Base-by-base conservation (phyloP, 2,888 invertebrate species). In the Epsilonema sp. region DNA sequence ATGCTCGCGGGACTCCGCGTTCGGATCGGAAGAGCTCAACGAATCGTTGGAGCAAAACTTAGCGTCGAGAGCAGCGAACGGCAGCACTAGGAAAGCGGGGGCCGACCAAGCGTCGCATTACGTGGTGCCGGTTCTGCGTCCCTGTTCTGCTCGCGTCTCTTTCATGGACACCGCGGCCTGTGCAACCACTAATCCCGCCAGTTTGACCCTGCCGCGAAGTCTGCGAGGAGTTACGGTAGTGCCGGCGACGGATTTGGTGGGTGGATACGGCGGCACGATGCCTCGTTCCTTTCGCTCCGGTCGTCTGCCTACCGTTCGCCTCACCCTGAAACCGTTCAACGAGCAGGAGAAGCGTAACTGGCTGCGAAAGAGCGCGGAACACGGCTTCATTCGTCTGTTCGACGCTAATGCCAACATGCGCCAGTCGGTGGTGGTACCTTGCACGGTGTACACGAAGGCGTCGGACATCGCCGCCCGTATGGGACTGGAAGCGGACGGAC, bases 391-490 rank as follows among this genome's bases (percentile, higher is more conserved):
- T n/a, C 51, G 53, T 8, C 40, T 53, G 38, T 53, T 42, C 47
- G 50, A 50, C 25, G 49, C 53, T 1, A 44, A 31, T n/a, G 40
- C 39, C 23, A 24, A 47, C 21, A 23, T 24, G n/a, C 22, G 36
- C 13, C 22, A 42, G 8, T 65, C 67, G 0, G 56, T 59, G 37
- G 52, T 67, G 23, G 58, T 65, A 26, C 66, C 67, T 2, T 64
- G 63, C 45, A 62, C 64, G 5, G 48, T 66, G n/a, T 56, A 59
- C 3, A 67, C 67, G 0, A 58, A 63, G 2, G 63, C 64, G 3
- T 61, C 62, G 44, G 61, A 63, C 47, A 57, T 68, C 20, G 65
- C 65, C 52, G 52, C 58, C 42, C 58, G 59, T 53, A 54, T 67
- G 47, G 63, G 62, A 5, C 55, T 64, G 44, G 59, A 62, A 0